A percentile compares a stretch with the other conserved stretches of the same genome.
phyloP scores from a whole-genome alignment of 2,888 invertebrate genomes.

The Cryptocheilus praepositus region DNA sequence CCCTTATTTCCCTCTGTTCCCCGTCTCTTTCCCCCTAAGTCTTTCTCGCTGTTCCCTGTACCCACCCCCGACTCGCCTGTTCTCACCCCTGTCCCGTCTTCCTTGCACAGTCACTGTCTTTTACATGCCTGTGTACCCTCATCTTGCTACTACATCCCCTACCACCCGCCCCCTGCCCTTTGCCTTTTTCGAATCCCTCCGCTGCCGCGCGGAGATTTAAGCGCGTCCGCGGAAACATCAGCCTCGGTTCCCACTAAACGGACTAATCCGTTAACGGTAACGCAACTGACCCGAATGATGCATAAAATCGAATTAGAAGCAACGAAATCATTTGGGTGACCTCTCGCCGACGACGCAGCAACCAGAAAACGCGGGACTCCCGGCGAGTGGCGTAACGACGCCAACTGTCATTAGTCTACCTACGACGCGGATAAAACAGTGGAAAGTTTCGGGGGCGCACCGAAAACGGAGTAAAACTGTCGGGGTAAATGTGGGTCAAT shows the following conservation, averaged over 20 bases:
- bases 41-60: background rate
- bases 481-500: too few species aligned
- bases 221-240: conserved; percentile 26
- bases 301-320: conserved; percentile 47
- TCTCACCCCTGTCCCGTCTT: conserved; percentile 9
- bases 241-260: conserved; percentile 33
- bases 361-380: too few species aligned
- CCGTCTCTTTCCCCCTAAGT: background rate
- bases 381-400: too few species aligned
- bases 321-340: too few species aligned
- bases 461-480: too few species aligned
- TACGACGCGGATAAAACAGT: too few species aligned
- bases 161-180: conserved; percentile 6
- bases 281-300: conserved; percentile 35
- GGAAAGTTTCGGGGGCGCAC: too few species aligned
- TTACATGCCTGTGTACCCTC: background rate
- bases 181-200: conserved; percentile 17
- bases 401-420: too few species aligned
- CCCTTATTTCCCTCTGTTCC: background rate
- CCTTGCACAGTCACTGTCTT: background rate
- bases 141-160: background rate
- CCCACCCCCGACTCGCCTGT: background rate
- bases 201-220: conserved; percentile 28
- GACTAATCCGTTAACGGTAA: conserved; percentile 53
- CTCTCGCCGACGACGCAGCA: background rate